Percentiles rank a stretch among this genome's conserved stretches.
phyloP scores from a whole-genome alignment of 2,113 vertebrate species.

The Callospermophilus lateralis region DNA sequence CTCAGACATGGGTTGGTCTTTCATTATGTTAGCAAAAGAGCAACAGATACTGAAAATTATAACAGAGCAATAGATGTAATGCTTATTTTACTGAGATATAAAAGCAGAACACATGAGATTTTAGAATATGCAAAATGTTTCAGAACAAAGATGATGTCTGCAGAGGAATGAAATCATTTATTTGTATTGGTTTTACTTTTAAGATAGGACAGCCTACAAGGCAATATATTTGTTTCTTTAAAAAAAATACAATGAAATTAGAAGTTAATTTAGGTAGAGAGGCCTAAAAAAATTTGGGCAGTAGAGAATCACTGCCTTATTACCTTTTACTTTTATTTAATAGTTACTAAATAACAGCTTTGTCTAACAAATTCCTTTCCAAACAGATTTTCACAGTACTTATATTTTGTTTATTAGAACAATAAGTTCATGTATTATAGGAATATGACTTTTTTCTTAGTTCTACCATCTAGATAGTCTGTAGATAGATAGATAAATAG shows the following conservation, averaged over 20 bases:
- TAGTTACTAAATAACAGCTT: conserved; percentile 49
- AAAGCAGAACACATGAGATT: conserved; percentile 39
- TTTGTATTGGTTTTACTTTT: conserved; percentile 69
- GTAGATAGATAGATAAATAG: background rate
- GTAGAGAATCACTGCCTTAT: conserved; percentile 20
- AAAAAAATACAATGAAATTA: conserved; percentile 53
- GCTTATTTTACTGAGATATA: conserved; percentile 55
- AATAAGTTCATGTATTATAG: background rate
- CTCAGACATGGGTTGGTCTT: conserved; percentile 47
- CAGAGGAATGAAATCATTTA: conserved; percentile 64
- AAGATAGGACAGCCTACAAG: background rate
- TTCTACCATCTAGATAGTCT: background rate
- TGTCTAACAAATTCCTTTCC: conserved; percentile 49
- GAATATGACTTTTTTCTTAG: conserved; percentile 25
- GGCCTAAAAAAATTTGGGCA: background rate
- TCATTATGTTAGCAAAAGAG: conserved; percentile 49
- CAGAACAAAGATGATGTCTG: conserved; percentile 34
- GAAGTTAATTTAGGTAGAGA: conserved; percentile 61
- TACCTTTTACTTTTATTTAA: conserved; percentile 46
- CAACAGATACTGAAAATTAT: conserved; percentile 33
- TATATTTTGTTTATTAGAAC: conserved; percentile 46
- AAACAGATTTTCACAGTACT: background rate
- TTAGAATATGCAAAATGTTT: conserved; percentile 63
- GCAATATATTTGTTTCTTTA: conserved; percentile 65
- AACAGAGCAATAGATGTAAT: conserved; percentile 53